These are phyloP conservation scores for Hydrocynus forskahlii DNA, from an alignment of 2,797 vertebrate species.

Conservation along the genomic window DNA sequence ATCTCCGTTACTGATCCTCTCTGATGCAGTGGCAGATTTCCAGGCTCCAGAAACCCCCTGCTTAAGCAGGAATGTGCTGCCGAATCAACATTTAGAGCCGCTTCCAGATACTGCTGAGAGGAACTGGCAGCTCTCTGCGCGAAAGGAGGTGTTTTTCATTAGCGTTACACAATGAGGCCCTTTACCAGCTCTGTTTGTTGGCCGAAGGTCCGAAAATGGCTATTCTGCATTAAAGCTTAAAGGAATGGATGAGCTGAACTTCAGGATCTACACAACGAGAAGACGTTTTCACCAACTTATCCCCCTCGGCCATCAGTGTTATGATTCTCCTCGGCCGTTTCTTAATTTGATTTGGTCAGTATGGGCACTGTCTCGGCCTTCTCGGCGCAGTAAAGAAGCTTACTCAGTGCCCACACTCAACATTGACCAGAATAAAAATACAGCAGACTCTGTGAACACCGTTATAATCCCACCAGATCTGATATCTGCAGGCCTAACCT, in stretches of 20 bases:
- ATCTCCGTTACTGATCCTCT: constrained; percentile 44
- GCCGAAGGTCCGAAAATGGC: not conserved
- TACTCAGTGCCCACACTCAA: constrained; percentile 19
- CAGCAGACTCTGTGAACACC: not conserved
- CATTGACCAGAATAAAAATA: constrained; percentile 33
- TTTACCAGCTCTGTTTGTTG: not conserved
- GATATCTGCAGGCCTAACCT: not conserved
- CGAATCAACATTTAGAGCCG: constrained; percentile 35
- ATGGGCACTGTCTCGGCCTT: constrained; percentile 20
- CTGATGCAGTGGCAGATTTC: constrained; percentile 30
- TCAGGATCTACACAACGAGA: not conserved
- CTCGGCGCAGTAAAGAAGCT: constrained; percentile 11
- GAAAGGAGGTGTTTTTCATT: constrained; percentile 9
- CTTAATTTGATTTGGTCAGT: constrained; percentile 21
- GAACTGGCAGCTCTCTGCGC: not conserved
- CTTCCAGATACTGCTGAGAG: constrained; percentile 15
- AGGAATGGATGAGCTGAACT: not conserved
- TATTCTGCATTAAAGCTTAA: too few species aligned
- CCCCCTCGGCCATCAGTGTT: not conserved
- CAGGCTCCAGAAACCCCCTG: not conserved
- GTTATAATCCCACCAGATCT: not conserved
- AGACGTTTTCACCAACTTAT: constrained; percentile 2
- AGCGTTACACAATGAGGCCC: not conserved
- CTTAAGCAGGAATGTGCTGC: constrained; percentile 18
- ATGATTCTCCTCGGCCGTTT: not conserved